Percentiles rank a stretch among this genome's conserved stretches.
Conservation (phyloP, 1,140 invertebrate genomes). For the Hormaphis cornu region DNA sequence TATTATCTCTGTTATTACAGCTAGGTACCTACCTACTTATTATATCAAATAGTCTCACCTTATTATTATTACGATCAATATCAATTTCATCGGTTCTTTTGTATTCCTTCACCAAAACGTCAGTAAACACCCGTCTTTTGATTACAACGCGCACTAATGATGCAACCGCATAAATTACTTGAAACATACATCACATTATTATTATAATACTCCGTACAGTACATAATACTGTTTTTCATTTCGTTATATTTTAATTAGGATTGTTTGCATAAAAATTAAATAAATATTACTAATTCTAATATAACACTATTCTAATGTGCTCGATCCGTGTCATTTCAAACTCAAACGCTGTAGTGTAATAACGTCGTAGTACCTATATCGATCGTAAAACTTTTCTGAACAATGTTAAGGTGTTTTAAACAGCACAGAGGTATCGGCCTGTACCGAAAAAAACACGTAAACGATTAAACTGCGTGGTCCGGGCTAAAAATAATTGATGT, state of each 20-base stretch:
- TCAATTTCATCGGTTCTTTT: not conserved
- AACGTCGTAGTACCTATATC: not conserved
- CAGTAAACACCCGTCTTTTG: not conserved
- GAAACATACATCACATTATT: too few species aligned
- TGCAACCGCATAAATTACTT: too few species aligned
- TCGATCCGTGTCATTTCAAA: too few species aligned
- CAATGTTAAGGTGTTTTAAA: conserved; percentile 10
- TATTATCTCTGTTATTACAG: too few species aligned
- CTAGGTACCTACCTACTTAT: not conserved
- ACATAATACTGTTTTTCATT: too few species aligned
- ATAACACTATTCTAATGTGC: too few species aligned
- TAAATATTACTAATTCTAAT: too few species aligned
- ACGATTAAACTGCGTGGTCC: not conserved
- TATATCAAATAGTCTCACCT: not conserved
- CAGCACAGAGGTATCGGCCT: not conserved
- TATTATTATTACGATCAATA: not conserved
- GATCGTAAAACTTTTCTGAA: not conserved
- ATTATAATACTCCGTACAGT: too few species aligned
- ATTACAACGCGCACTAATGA: not conserved
- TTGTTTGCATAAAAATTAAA: too few species aligned
- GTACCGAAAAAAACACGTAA: conserved; percentile 13
- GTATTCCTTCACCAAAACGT: not conserved
- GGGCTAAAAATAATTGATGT: not conserved
- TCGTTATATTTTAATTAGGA: too few species aligned
- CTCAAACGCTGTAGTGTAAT: not conserved